Conservation (phyloP, 2,113 vertebrate species). For the Rhea americana region DNA sequence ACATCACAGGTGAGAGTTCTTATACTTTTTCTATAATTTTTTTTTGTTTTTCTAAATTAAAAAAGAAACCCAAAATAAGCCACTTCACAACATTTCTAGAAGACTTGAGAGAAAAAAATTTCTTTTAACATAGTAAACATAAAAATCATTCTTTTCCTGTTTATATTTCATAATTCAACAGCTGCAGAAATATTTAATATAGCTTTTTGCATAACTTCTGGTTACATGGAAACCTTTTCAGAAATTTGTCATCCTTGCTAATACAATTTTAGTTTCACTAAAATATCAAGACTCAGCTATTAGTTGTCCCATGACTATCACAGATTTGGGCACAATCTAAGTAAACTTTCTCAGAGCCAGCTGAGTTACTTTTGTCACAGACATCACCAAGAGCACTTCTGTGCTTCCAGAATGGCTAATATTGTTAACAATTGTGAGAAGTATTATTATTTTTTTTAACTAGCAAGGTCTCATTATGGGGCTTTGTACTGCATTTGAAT, state of each 20-base stretch:
- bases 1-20: constrained; percentile 77
- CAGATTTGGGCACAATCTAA: not conserved
- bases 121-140: not conserved
- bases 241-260: not conserved
- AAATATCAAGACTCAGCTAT: not conserved
- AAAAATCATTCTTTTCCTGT: not conserved
- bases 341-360: not conserved
- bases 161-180: not conserved
- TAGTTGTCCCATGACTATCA: not conserved
- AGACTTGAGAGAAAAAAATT: not conserved
- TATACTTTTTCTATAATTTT: not conserved
- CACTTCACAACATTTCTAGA: not conserved
- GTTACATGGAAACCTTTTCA: not conserved
- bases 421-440: not conserved
- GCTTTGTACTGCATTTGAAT: not conserved
- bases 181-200: not conserved
- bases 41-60: not conserved
- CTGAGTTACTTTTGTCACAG: not conserved
- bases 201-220: not conserved
- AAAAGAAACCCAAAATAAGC: not conserved
- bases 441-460: not conserved
- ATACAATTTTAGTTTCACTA: not conserved
- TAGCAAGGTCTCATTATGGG: not conserved
- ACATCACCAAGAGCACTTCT: not conserved
- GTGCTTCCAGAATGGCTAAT: not conserved